phyloP scores from a whole-genome alignment of 2,888 invertebrate species.

The Philereme transversata region DNA sequence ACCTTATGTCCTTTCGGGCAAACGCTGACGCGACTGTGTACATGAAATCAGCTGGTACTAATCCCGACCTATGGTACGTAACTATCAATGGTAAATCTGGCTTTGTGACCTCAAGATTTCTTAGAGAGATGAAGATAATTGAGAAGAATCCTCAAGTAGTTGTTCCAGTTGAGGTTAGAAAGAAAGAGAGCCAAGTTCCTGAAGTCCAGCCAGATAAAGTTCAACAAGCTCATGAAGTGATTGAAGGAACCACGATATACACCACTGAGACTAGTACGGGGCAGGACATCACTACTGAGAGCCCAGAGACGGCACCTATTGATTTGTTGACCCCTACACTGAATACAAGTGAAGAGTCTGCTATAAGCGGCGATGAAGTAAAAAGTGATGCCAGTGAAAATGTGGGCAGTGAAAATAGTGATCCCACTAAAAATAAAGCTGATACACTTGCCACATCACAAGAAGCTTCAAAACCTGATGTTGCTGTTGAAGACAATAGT shows the following conservation, averaged over 20 bases:
- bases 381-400: slow-evolving; percentile 11
- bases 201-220: slow-evolving; percentile 70
- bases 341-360: slow-evolving; percentile 10
- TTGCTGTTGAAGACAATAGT: slow-evolving; percentile 8
- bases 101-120: slow-evolving; percentile 84
- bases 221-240: slow-evolving; percentile 74
- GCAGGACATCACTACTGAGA: slow-evolving; percentile 34
- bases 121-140: slow-evolving; percentile 85
- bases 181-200: slow-evolving; percentile 46
- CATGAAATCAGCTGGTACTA: slow-evolving; percentile 88
- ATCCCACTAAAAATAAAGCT: slow-evolving; percentile 3
- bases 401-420: slow-evolving; percentile 10
- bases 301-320: slow-evolving; percentile 24
- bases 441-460: slow-evolving; percentile 1
- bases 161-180: slow-evolving; percentile 54
- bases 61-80: slow-evolving; percentile 86
- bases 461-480: slow-evolving; percentile 4
- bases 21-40: slow-evolving; percentile 85
- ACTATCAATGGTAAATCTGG: slow-evolving; percentile 87
- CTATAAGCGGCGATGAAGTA: neutral
- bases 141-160: slow-evolving; percentile 59
- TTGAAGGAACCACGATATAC: slow-evolving; percentile 88
- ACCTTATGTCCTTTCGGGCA: slow-evolving; percentile 84
- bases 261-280: slow-evolving; percentile 53
- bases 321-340: slow-evolving; percentile 30